Evolutionary conservation across 2,888 invertebrate genomes (phyloP), one percentile per base, ranked within the genome.

Genomic region (Temnothorax unifasciatus): DNA sequence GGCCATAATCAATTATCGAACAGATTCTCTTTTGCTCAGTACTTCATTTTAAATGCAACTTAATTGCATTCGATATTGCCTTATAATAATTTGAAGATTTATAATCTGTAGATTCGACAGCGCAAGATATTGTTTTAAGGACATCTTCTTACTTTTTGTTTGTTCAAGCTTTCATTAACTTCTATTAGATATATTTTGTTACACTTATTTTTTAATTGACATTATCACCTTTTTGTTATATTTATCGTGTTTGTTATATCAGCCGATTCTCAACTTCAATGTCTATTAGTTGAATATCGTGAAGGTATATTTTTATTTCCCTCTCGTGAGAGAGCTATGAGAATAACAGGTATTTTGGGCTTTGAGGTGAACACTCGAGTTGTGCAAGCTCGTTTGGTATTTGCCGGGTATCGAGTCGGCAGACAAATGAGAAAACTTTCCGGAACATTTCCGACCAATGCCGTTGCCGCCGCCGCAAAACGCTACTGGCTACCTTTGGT

Each of bases 341-440:
- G 38, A 52, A 54, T 57, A 77, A 57, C 29, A 25, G 79, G 3
- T 71, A 81, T 71, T 81, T 81, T 71, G 34, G 66, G 54, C 64
- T 52, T 52, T 64, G 64, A 66, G 38, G 69, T 68, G 57, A 71
- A 75, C 86, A 85, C 84, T 87, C 86, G 87, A 90, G 87, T 85
- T 88, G 66, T 68, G 85, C 88, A 77, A 87, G 87, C 84, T 85
- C 84, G 87, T 88, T 89, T 89, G 84, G 85, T 88, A 91, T 90
- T 92, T 87, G 83, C 86, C 83, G 86, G 86, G 86, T 90, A 91
- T 91, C 91, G 89, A 88, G 69, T 69, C 84, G 34, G 85, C 88
- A 89, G 91, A 92, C 92, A 91, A 92, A 93, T 92, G 91, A 91
- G 93, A 90, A 93, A 92, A 93, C 92, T 93, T 93, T 90, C 87